Conservation (phyloP, 1,140 invertebrate genomes). For the Macrotrachela quadricornifera region DNA sequence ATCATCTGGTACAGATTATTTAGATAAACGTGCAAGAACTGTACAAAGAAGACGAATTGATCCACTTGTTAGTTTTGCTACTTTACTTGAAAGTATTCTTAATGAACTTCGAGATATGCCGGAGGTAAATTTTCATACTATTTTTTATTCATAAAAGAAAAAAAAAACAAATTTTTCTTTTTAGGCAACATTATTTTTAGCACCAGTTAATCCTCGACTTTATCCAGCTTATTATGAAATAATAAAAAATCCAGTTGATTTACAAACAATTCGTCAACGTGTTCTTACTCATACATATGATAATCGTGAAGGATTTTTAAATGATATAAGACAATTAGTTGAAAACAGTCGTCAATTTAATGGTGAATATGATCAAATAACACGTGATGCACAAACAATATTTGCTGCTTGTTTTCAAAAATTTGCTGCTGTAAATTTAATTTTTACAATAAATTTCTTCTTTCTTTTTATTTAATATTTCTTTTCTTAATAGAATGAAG, state of each 20-base stretch:
- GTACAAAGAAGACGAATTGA: slow-evolving; percentile 82
- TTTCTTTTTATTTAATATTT: not conserved
- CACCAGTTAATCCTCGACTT: slow-evolving; percentile 77
- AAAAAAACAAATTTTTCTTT: slow-evolving; percentile 3
- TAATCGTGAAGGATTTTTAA: slow-evolving; percentile 71
- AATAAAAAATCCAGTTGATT: slow-evolving; percentile 75
- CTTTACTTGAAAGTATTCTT: slow-evolving; percentile 69
- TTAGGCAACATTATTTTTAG: slow-evolving; percentile 57
- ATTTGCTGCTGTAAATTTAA: slow-evolving; percentile 19
- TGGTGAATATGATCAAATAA: slow-evolving; percentile 61
- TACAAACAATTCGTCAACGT: slow-evolving; percentile 74
- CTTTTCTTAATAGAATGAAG: slow-evolving; percentile 94
- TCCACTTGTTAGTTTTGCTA: slow-evolving; percentile 77
- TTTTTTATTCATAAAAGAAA: slow-evolving; percentile 12
- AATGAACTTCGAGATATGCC: slow-evolving; percentile 78
- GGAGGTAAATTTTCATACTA: slow-evolving; percentile 42
- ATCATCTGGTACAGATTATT: slow-evolving; percentile 43
- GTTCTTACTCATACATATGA: slow-evolving; percentile 74
- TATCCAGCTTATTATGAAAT: slow-evolving; percentile 80
- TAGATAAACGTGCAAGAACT: slow-evolving; percentile 60
- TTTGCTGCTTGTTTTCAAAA: slow-evolving; percentile 50
- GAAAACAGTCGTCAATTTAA: slow-evolving; percentile 85
- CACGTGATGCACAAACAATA: slow-evolving; percentile 63
- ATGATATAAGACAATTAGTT: slow-evolving; percentile 80
- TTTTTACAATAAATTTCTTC: not conserved